Percentiles rank a stretch among this genome's conserved stretches.
Conservation (phyloP, 2,797 vertebrate species). For the Schizopygopsis pylzovi region DNA sequence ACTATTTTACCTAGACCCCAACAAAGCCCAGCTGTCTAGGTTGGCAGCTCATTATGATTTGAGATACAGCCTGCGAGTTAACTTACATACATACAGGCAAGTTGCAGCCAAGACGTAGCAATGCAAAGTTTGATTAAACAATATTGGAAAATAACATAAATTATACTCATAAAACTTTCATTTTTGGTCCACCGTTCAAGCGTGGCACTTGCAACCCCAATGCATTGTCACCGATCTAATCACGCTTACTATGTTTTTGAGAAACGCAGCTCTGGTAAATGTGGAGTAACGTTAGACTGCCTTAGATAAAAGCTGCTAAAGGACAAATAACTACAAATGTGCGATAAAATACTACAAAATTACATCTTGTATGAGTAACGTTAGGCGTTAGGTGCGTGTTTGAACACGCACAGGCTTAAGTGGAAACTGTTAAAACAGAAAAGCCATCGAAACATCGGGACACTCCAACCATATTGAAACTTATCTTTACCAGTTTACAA, state of each 20-base stretch:
- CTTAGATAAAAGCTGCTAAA: background rate
- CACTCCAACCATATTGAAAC: background rate
- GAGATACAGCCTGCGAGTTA: background rate
- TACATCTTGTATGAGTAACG: background rate
- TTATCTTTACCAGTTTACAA: background rate
- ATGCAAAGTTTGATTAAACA: slow-evolving; percentile 10
- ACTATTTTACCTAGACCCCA: background rate
- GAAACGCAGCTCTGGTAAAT: background rate
- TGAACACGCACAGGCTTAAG: background rate
- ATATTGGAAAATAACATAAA: background rate
- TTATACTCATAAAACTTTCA: background rate
- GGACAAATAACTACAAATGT: background rate
- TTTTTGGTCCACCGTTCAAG: background rate
- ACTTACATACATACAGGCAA: background rate
- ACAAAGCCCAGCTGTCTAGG: background rate
- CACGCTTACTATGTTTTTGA: background rate
- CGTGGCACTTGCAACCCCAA: background rate
- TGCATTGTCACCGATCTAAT: background rate
- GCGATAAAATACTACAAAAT: background rate
- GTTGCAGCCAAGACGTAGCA: background rate
- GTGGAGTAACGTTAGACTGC: background rate
- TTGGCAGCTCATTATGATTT: background rate
- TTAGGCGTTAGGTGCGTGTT: background rate
- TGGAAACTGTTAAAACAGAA: background rate
- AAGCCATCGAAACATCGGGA: background rate